These are phyloP conservation scores for Cyanoderma ruficeps DNA, from an alignment of 2,113 vertebrate species.

Conservation along the genomic window DNA sequence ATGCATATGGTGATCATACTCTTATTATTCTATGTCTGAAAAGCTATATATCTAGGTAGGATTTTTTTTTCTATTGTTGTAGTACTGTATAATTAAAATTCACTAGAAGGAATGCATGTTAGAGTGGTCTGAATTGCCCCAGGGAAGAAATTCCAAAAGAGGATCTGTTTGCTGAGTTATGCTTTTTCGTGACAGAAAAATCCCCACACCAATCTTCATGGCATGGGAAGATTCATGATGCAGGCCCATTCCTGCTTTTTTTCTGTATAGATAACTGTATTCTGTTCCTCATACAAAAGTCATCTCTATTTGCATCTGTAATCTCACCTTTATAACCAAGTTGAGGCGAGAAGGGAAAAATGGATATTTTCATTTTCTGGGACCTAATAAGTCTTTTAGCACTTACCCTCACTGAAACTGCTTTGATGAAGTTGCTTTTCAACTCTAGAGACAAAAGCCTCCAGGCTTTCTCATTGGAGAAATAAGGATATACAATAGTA, in stretches of 20 bases:
- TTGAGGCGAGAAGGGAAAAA: background rate
- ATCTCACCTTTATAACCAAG: background rate
- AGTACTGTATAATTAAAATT: background rate
- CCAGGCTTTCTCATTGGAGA: background rate
- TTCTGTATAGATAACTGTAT: background rate
- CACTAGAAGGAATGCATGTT: background rate
- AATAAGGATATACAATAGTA: background rate
- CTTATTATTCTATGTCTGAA: background rate
- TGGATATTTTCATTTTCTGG: background rate
- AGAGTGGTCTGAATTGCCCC: background rate
- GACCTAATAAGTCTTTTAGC: background rate
- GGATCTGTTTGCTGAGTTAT: background rate
- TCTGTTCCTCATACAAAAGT: background rate
- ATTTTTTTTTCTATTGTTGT: background rate
- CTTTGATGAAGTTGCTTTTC: background rate
- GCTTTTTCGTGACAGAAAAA: background rate
- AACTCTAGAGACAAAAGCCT: background rate
- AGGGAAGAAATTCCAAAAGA: background rate
- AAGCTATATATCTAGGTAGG: background rate
- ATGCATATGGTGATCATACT: background rate
- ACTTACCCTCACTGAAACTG: background rate
- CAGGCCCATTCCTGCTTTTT: background rate
- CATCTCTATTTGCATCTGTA: background rate
- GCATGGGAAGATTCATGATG: background rate
- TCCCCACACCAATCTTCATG: background rate